Base-by-base conservation (phyloP, 1,140 invertebrate genomes). In the Aphidius ervi region DNA sequence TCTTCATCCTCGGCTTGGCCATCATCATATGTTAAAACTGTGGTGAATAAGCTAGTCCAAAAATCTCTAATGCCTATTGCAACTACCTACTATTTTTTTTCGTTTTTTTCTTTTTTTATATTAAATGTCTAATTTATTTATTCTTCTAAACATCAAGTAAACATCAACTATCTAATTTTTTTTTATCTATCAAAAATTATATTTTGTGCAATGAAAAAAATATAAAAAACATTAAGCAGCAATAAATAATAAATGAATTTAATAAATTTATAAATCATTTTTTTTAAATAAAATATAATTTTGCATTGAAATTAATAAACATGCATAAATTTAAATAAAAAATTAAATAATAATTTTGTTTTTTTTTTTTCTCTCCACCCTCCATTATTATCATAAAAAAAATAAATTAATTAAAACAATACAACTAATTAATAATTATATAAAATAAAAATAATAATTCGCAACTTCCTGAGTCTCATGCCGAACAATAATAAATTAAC, bases 1-100 rank as follows among this genome's bases (percentile, higher is more conserved):
- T 95, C 94, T 79, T 95, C 93, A 75, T 97, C 94, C 83, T 97
- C 95, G 84, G 92, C 93, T 90, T 93, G 93, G 81, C 88, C 87
- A 85, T 97, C 94, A 86, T 93, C 93, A 93, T 94, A 98, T 86
- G 95, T 96, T 87, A 98, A 92, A 92, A 97, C 95, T 98, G 87
- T 88, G 90, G 90, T 91, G 88, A 93, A 92, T 92, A 92, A 92
- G 87, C 78, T 80, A 81, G 69, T 75, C 76, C 78, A 71, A 59
- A 69, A 74, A 65, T 67, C 16, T 64, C 56, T 40, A 58, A 70
- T 74, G 63, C 70, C 75, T 76, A 78, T 68, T 65, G 73, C 70
- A 67, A 58, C 59, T 64, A 59, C 55, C 42, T 59, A 60, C 39
- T 46, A 57, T 62, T 52, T 62, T 63, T 4, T 56, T 55, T 58